Evolutionary conservation across 1,140 invertebrate species (phyloP), one percentile per base, ranked within the genome.

Genomic region (Pogonomyrmex barbatus): DNA sequence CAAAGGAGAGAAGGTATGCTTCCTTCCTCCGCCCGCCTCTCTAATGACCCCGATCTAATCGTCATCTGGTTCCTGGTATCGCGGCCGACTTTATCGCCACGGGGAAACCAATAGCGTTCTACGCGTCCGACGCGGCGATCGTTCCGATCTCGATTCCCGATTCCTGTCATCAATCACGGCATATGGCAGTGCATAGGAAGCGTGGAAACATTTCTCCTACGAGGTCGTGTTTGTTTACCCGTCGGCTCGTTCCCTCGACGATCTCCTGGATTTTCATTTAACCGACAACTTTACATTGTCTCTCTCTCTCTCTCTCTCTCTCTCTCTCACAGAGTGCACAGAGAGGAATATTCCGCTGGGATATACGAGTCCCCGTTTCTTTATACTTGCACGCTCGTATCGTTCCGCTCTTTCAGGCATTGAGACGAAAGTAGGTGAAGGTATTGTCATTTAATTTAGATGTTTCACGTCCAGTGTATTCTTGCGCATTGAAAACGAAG

Each of bases 1-100:
- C 33, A 17, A 17, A 24, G 17, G 39, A 82, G 67, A 73, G 24
- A 56, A 81, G 77, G 65, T 81, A 68, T 10, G 47, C 24, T 4
- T 62, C 30, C 30, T 17, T 30, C 6, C 10, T 36, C 33, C n/a
- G 0, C 5, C 54, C 54, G n/a, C 2, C 47, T 47, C 36, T 17
- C 63, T 42, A 56, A 81, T 70, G 77, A 81, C 77, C 77, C 30
- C 77, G 63, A 45, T 77, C 39, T 76, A 60, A 33, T 68, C 17
- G 14, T 9, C 30, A 33, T 33, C 30, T 47, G 10, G 33, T 47
- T 24, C 9, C 5, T 39, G 33, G 4, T 54, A n/a, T 50, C 60
- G 24, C 2, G 30, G 58, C 30, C 39, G 42, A 36, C 42, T 63
- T 24, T 65, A 42, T 47, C 42, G 54, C 5, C 24, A 12, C 8